Base-by-base conservation (phyloP, 1,140 invertebrate genomes). In the Drosophila obscura region DNA sequence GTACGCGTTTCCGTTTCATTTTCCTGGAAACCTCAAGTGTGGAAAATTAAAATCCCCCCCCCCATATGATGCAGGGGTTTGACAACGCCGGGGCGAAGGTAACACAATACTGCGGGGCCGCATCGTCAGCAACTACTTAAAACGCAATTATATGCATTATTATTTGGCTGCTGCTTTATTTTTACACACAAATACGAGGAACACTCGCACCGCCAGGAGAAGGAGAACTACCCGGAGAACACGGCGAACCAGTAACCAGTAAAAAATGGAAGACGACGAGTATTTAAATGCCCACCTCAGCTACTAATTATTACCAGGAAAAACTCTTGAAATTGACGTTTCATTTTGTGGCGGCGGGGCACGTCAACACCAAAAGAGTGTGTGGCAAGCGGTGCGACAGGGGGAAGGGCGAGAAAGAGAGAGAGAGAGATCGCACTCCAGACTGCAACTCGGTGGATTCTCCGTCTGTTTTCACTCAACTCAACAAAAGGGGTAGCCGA, bases 241-340 rank as follows among this genome's bases (percentile, higher is more conserved):
- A 24, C 52, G 9, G 60, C 41, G 44, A 35, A 52, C 44, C 31
- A 11, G 31, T 4, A 28, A 28, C 35, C 9, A 4, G 9, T 11
- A 39, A 11, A 13, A 39, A 22, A 87, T 74, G 78, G 71, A 78
- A 63, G 64, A 75, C 77, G 66, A 77, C 57, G 63, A 88, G 88
- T 90, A 90, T 85, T 90, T 90, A 90, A 90, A 90, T 90, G 78
- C 88, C 88, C 88, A 90, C 88, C 88, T 90, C 88, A 89, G 88
- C 83, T 90, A 90, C 88, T 90, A 90, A 90, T 90, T 90, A 90
- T 90, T 90, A 90, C 88, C 88, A 90, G 83, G 88, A 90, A 90
- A 90, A 90, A 90, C 77, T 67, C 88, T 90, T 90, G 71, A 90
- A 88, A 90, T 90, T 90, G 88, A 90, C 88, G 88, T 90, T 90